phyloP scores from a whole-genome alignment of 2,797 vertebrate genomes.

The Muscicapa comitata region DNA sequence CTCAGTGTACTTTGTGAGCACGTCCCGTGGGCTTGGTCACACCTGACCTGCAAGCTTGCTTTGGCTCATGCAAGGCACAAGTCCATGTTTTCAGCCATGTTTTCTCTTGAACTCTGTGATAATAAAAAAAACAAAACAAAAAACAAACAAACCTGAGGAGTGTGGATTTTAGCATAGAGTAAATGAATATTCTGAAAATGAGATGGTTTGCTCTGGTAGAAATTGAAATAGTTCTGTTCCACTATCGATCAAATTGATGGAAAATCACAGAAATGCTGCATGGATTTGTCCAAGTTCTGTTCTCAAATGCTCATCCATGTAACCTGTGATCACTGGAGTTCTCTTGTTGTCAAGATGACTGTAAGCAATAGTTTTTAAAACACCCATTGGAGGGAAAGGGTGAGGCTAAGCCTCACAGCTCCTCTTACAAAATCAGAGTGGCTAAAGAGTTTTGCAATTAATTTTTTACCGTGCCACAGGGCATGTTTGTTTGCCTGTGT shows the following conservation, averaged over 20 bases:
- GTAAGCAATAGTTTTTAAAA: background rate
- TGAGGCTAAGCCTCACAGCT: background rate
- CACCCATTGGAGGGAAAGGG: background rate
- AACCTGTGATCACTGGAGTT: background rate
- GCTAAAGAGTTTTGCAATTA: background rate
- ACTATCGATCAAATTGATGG: background rate
- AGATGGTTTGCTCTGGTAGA: background rate
- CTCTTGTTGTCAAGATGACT: background rate
- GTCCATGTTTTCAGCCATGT: background rate
- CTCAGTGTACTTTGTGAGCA: background rate
- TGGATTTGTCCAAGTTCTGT: background rate
- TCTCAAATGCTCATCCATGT: background rate
- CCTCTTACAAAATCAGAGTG: background rate
- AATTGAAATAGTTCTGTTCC: background rate
- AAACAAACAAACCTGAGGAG: background rate
- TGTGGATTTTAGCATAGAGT: background rate
- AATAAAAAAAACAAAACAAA: too few species aligned
- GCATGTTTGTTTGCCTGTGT: background rate
- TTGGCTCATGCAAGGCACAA: background rate
- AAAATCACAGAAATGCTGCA: background rate
- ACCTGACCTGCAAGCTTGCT: fast-evolving
- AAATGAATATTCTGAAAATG: background rate
- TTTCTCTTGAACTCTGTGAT: background rate
- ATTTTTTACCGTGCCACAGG: background rate
- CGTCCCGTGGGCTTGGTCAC: background rate